Conservation (phyloP, 1,140 invertebrate genomes). For the Drosophila nigromelanica region DNA sequence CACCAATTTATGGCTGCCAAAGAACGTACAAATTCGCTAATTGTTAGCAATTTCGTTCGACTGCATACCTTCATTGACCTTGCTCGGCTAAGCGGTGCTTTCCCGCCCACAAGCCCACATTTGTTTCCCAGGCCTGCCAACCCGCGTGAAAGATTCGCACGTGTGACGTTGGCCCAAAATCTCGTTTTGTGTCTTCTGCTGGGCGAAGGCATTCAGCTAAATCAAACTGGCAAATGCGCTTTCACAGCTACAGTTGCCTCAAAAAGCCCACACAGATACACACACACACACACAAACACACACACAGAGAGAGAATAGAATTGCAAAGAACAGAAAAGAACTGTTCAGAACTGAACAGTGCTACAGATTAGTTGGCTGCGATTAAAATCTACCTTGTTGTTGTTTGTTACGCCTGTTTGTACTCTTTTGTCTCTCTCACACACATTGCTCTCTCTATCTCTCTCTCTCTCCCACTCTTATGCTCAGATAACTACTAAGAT, state of each 20-base stretch:
- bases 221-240: conserved; percentile 57
- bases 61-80: conserved; percentile 28
- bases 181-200: conserved; percentile 20
- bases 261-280: conserved; percentile 11
- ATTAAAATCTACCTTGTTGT: conserved; percentile 76
- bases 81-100: conserved; percentile 2
- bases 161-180: conserved; percentile 47
- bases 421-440: conserved; percentile 1
- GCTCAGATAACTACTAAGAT: conserved; percentile 24
- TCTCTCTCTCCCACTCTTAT: conserved; percentile 7
- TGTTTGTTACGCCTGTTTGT: conserved; percentile 62
- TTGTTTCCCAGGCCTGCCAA: conserved; percentile 18
- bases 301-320: conserved; percentile 22
- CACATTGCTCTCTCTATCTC: conserved; percentile 8
- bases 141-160: conserved; percentile 52
- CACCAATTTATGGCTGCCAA: not conserved
- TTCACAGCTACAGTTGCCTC: conserved; percentile 24
- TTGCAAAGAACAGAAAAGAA: conserved; percentile 24
- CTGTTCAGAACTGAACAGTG: conserved; percentile 49
- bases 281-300: not conserved
- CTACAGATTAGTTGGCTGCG: conserved; percentile 73
- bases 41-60: not conserved
- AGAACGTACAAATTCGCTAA: not conserved
- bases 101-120: not conserved
- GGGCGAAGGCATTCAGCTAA: conserved; percentile 45